Evolutionary conservation across 2,113 vertebrate species (phyloP).

Genomic region (Hemiprocne comata): DNA sequence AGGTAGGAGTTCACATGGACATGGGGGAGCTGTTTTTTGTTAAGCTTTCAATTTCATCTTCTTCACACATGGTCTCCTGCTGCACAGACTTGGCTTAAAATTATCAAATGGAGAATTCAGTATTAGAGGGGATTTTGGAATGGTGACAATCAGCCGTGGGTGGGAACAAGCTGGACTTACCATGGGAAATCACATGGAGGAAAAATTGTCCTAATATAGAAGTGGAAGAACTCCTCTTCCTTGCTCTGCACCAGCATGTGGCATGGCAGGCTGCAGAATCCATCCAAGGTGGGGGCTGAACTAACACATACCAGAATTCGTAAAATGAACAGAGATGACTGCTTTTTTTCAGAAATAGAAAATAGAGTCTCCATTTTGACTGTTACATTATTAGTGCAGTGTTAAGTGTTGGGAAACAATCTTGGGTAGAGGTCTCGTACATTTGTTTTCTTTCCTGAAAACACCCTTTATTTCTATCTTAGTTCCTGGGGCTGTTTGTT

Average conservation of each 20-base stretch:
- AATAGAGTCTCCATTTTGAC: neutral
- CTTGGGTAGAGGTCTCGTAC: neutral
- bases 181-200: neutral
- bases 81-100: neutral
- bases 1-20: neutral
- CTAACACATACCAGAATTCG: neutral
- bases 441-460: neutral
- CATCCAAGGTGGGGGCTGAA: neutral
- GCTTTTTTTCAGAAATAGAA: neutral
- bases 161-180: neutral
- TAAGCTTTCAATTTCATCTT: conserved; percentile 25
- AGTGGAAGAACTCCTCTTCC: neutral
- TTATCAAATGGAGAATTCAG: neutral
- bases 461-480: neutral
- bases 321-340: neutral
- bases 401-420: neutral
- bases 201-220: neutral
- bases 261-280: neutral
- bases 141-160: neutral
- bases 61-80: conserved; percentile 11
- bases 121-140: conserved; percentile 7
- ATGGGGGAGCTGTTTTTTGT: conserved; percentile 3
- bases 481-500: neutral
- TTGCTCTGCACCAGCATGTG: rapidly evolving
- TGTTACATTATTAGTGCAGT: neutral